These are phyloP conservation scores for Naja naja DNA, from an alignment of 2,113 vertebrate genomes.

Conservation along the genomic window DNA sequence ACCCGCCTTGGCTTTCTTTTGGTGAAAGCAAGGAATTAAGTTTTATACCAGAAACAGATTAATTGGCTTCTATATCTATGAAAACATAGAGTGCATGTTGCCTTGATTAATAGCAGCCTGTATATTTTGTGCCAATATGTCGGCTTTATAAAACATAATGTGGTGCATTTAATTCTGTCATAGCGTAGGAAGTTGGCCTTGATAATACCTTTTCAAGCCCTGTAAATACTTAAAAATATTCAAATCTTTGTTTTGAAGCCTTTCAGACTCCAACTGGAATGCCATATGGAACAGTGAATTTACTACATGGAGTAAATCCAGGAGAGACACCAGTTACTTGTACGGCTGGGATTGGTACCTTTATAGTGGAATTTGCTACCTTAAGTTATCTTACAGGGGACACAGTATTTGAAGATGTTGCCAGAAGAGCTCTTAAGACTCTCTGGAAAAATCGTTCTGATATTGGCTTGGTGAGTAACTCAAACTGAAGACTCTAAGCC, in stretches of 20 bases:
- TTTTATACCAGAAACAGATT: not conserved
- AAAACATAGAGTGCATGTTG: not conserved
- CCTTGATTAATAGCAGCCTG: not conserved
- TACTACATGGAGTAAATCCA: conserved; percentile 87
- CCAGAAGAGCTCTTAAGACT: conserved; percentile 81
- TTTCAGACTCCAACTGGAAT: conserved; percentile 95
- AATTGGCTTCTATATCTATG: not conserved
- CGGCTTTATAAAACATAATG: not conserved
- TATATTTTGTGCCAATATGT: not conserved
- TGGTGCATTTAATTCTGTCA: not conserved
- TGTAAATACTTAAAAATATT: not conserved
- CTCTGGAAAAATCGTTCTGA: conserved; percentile 92
- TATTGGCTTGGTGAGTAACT: conserved; percentile 87
- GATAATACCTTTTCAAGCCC: not conserved
- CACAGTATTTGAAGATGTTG: conserved; percentile 79
- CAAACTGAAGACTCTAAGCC: not conserved
- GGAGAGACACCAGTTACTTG: conserved; percentile 94
- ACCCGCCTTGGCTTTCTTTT: not conserved
- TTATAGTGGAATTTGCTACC: conserved; percentile 93
- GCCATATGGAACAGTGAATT: conserved; percentile 96
- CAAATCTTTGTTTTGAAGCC: conserved; percentile 69
- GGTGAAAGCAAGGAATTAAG: not conserved
- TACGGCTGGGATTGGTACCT: conserved; percentile 94
- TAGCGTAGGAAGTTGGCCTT: not conserved
- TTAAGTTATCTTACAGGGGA: conserved; percentile 93